A percentile compares a stretch with the other conserved stretches of the same genome.
Conservation (phyloP, 2,113 vertebrate genomes). For the Carassius gibelio region DNA sequence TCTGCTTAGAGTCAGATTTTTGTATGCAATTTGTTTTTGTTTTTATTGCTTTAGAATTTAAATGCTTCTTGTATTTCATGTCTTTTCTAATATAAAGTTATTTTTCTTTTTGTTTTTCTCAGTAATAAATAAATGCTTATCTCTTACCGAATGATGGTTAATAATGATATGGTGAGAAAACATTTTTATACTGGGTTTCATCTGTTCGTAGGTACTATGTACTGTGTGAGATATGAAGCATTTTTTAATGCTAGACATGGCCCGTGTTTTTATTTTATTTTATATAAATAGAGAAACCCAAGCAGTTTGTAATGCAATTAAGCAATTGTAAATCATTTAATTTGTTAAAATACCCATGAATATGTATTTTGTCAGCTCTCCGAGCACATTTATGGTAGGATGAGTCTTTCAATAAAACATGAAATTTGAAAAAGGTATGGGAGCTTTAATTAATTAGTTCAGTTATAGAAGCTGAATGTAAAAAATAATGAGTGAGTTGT, state of each 20-base stretch:
- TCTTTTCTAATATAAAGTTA: not conserved
- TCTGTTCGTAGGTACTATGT: slow-evolving; percentile 55
- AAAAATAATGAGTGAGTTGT: no score
- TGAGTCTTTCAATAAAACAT: slow-evolving; percentile 16
- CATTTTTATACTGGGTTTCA: slow-evolving; percentile 46
- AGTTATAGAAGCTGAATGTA: no score
- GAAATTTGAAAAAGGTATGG: not conserved
- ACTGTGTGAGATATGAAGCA: slow-evolving; percentile 42
- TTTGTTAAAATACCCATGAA: not conserved
- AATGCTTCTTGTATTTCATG: not conserved
- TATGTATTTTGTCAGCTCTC: not conserved
- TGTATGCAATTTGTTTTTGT: not conserved
- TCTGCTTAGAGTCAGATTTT: not conserved
- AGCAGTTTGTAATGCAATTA: not conserved
- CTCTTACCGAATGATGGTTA: not conserved
- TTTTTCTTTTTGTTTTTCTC: slow-evolving; percentile 5
- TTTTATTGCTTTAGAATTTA: not conserved
- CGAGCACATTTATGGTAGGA: not conserved
- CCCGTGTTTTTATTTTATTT: no score
- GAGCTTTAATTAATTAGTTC: not conserved
- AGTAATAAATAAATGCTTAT: not conserved
- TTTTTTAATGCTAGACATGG: not conserved
- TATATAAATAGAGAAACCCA: not conserved
- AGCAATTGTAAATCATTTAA: not conserved
- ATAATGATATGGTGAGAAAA: slow-evolving; percentile 31